phyloP scores from a whole-genome alignment of 2,888 invertebrate species.

The Psylliodes chrysocephalus region DNA sequence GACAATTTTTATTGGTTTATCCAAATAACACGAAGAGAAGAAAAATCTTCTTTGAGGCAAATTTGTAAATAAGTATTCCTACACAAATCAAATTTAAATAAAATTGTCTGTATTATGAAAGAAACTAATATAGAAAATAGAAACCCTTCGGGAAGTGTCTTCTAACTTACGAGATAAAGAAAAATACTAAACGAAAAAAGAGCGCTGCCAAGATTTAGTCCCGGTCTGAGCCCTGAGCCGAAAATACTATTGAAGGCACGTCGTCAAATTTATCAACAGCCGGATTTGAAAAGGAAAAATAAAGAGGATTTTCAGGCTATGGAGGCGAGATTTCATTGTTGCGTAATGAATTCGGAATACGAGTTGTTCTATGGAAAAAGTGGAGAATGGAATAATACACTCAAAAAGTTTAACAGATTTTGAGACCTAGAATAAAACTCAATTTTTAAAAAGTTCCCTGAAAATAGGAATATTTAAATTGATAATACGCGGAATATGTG shows the following conservation, averaged over 20 bases:
- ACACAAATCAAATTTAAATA: not conserved
- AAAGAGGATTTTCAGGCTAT: conserved; percentile 33
- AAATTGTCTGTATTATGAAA: conserved; percentile 26
- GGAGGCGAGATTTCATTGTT: conserved; percentile 29
- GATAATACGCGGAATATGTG: not conserved
- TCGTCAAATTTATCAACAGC: conserved; percentile 38
- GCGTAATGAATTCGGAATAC: conserved; percentile 27
- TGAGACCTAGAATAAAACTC: not conserved
- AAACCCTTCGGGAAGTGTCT: conserved; percentile 22
- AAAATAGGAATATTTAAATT: not conserved
- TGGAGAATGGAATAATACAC: conserved; percentile 3
- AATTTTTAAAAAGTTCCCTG: not conserved
- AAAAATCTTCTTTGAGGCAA: too few species aligned
- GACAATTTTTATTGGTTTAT: too few species aligned
- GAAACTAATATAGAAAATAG: conserved; percentile 28
- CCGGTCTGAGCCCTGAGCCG: conserved; percentile 17
- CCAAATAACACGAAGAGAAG: too few species aligned
- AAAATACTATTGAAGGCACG: conserved; percentile 34
- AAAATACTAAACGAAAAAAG: conserved; percentile 20
- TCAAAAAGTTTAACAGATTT: conserved; percentile 13
- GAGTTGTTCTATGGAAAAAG: conserved; percentile 14
- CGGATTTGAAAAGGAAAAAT: conserved; percentile 37
- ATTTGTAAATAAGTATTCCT: too few species aligned
- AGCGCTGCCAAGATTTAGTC: conserved; percentile 21
- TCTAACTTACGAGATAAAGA: conserved; percentile 25